Evolutionary conservation across 53 echinoderm and acorn worm genomes (phyloP).

Genomic region (Glandiceps talaboti): DNA sequence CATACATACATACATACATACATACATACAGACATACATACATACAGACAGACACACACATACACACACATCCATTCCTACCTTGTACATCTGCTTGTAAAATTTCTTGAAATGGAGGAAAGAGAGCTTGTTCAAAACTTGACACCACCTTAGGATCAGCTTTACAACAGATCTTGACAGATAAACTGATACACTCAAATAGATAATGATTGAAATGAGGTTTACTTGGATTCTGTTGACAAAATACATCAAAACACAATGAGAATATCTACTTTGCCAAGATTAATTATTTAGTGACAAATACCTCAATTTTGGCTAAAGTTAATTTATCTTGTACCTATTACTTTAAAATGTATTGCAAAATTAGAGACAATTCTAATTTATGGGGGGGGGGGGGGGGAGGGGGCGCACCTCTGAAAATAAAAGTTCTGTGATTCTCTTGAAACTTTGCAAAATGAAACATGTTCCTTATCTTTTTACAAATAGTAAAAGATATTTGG

Average conservation of each 20-base stretch:
- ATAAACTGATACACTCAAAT: constrained; percentile 78
- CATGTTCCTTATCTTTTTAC: too few species aligned
- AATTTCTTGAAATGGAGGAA: constrained; percentile 74
- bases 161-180: constrained; percentile 68
- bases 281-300: too few species aligned
- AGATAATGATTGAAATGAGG: constrained; percentile 98
- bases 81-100: constrained; percentile 77
- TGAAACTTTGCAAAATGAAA: too few species aligned
- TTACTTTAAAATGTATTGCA: too few species aligned
- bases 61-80: neutral
- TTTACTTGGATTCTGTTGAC: constrained; percentile 77
- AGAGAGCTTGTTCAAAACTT: constrained; percentile 57
- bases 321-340: too few species aligned
- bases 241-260: neutral
- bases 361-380: too few species aligned
- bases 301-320: too few species aligned
- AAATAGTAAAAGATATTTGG: too few species aligned
- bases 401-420: too few species aligned
- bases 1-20: neutral
- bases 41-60: neutral
- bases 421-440: too few species aligned
- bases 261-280: too few species aligned
- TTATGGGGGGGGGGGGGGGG: too few species aligned
- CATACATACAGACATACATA: neutral
- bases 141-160: constrained; percentile 37